Conservation (phyloP, 2,113 vertebrate species). For the Callospermophilus lateralis region DNA sequence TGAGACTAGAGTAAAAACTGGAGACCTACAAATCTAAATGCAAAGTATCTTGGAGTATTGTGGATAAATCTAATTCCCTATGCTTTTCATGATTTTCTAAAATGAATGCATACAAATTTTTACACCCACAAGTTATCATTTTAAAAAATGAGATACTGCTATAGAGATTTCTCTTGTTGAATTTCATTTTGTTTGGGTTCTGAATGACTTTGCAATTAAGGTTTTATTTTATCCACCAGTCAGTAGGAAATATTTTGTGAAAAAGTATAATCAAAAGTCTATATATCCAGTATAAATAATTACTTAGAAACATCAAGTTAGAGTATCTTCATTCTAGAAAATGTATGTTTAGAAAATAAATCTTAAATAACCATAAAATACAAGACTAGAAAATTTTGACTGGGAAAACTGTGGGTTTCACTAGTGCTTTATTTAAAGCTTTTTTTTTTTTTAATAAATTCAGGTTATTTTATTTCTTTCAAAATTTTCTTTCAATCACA, state of each 20-base stretch:
- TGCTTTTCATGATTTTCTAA: background rate
- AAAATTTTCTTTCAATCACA: slow-evolving; percentile 57
- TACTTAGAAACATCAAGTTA: background rate
- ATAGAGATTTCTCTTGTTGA: background rate
- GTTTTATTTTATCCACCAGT: background rate
- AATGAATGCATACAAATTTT: background rate
- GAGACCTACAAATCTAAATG: slow-evolving; percentile 4
- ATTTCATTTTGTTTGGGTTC: slow-evolving; percentile 46
- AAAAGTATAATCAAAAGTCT: background rate
- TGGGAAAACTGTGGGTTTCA: background rate
- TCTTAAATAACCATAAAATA: slow-evolving; percentile 21
- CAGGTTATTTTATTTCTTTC: slow-evolving; percentile 48
- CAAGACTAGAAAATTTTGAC: background rate
- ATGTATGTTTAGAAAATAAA: background rate
- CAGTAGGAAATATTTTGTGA: background rate
- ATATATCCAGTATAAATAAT: background rate
- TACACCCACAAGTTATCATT: background rate
- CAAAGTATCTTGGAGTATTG: background rate
- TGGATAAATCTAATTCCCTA: background rate
- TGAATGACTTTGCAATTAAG: background rate
- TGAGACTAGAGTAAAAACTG: background rate
- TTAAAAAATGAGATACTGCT: background rate
- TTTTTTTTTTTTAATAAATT: background rate
- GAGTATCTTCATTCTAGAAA: background rate
- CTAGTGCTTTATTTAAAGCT: background rate